Conservation (phyloP, 2,797 vertebrate species). For the Nothura maculosa region DNA sequence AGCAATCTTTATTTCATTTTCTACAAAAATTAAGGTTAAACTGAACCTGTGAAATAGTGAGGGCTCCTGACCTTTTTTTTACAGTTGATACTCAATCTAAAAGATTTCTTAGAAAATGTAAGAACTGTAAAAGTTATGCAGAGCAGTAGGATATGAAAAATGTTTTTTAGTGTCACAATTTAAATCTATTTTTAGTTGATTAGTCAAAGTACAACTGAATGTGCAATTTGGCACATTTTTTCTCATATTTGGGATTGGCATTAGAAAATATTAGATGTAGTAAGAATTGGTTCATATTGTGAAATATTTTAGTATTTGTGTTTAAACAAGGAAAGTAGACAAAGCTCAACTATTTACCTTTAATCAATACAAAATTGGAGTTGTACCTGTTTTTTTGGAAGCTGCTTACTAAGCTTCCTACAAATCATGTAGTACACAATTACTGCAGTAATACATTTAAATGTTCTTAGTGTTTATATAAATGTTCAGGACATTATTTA, state of each 20-base stretch:
- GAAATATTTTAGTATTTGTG: background rate
- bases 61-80: background rate
- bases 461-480: background rate
- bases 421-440: background rate
- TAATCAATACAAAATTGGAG: background rate
- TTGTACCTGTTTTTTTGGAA: background rate
- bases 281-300: background rate
- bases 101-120: background rate
- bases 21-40: background rate
- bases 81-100: rapidly evolving
- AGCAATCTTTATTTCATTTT: background rate
- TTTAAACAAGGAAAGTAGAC: background rate
- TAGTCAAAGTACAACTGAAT: background rate
- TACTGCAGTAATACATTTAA: background rate
- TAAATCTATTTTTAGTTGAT: background rate
- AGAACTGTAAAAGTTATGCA: no score
- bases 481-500: background rate
- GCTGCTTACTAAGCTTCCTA: background rate
- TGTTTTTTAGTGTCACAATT: background rate
- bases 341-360: background rate
- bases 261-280: background rate
- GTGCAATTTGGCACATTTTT: background rate
- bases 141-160: no score
- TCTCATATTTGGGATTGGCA: background rate
- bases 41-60: background rate